phyloP scores from a whole-genome alignment of 2,888 invertebrate species.

The Zaprionus obscuricornis region DNA sequence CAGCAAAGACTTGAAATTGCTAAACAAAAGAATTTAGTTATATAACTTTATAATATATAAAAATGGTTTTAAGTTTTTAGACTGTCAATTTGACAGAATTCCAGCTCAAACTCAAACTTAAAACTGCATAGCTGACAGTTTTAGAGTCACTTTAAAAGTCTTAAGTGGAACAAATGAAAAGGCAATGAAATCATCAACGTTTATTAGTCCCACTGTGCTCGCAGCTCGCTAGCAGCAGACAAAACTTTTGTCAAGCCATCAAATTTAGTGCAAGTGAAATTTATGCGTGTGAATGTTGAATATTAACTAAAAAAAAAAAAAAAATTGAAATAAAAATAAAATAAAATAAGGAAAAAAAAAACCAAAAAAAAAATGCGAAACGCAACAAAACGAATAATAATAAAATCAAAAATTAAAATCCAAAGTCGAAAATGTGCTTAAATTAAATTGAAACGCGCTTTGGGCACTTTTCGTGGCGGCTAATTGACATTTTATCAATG shows the following conservation, averaged over 20 bases:
- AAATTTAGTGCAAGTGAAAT: slow-evolving; percentile 72
- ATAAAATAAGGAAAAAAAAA: slow-evolving; percentile 21
- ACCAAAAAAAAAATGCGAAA: slow-evolving; percentile 5
- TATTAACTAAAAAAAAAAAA: slow-evolving; percentile 46
- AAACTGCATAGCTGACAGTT: too few relatives aligned
- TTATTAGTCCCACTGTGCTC: too few relatives aligned
- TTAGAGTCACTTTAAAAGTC: too few relatives aligned
- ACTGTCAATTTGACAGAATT: too few relatives aligned
- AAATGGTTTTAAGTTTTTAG: too few relatives aligned
- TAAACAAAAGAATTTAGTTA: too few relatives aligned
- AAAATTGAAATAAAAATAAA: slow-evolving; percentile 30
- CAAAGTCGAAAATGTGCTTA: slow-evolving; percentile 28
- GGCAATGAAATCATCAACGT: too few relatives aligned
- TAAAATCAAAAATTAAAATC: slow-evolving; percentile 4
- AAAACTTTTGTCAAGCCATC: slow-evolving; percentile 24
- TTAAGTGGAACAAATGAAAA: too few relatives aligned
- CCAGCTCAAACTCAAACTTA: too few relatives aligned
- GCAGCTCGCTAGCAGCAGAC: too few relatives aligned
- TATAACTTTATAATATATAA: too few relatives aligned
- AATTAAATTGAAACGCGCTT: slow-evolving; percentile 28
- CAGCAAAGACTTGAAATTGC: too few relatives aligned
- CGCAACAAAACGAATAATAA: background rate
- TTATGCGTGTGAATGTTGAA: slow-evolving; percentile 74
- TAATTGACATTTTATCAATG: slow-evolving; percentile 53
- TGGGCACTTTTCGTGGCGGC: slow-evolving; percentile 1